Evolutionary conservation across 2,113 vertebrate genomes (phyloP), one percentile per base, ranked within the genome.

Genomic region (Ciconia maguari): DNA sequence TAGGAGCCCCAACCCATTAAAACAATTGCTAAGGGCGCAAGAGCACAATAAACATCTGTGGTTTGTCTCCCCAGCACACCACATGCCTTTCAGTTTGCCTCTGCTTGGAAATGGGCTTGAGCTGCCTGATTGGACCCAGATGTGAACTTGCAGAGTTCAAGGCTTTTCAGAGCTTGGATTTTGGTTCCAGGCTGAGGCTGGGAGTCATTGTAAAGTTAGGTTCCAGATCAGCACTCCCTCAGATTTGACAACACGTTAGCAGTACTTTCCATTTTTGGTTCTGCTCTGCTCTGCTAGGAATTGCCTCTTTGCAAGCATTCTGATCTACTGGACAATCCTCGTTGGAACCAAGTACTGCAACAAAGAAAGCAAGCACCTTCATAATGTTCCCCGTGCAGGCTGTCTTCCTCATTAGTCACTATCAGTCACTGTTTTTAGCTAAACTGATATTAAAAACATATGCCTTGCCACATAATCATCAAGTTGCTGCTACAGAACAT

Each of bases 1-100:
- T 16, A 95, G 97, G 97, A 97, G 74, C 75, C 83, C 61, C 94
- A 96, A 29, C 90, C 96, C 97, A 97, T 97, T 97, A 97, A 96
- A 97, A 96, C 91, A 94, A 96, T 97, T 97, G 96, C 90, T 89
- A 90, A 89, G 90, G 90, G 96, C 68, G 26, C 82, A 87, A 52
- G 95, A 96, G 95, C 89, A 84, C 85, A 72, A 69, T 93, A 94
- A 96, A 96, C 88, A 94, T 95, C 94, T 94, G 94, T 4, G 84
- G 83, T 91, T 96, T 97, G 84, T 95, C 93, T 96, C 83, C 65
- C 74, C 69, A 60, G 91, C 76, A 93, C 17, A 92, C 62, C 58
- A 41, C 62, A 25, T 17, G 66, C 91, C 74, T 95, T 76, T 90
- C 66, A 60, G 66, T 44, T 90, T 69, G 75, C 41, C 36, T 92